Base-by-base conservation (phyloP, 30 jellyfish, hydroid and myxozoan species). In the Hydra vulgaris region DNA sequence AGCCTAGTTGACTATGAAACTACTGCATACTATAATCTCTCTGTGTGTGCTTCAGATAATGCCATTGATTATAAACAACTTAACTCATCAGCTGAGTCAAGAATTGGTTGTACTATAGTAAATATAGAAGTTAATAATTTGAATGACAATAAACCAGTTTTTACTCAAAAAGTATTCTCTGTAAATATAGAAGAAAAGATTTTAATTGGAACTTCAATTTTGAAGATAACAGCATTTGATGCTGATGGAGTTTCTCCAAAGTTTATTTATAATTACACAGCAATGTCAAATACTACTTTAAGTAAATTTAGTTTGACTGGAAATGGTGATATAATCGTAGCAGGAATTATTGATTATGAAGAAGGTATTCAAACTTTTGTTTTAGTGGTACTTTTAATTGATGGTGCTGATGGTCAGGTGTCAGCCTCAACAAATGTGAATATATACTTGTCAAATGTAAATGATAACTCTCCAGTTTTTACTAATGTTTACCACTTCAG, bases 121-220 rank as follows among this genome's bases (percentile, higher is more conserved):
- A 78, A 27, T 20, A 77, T 91, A 20, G 72, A 75, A 16, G 77
- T 91, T 23, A 22, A 26, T n/a, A 95, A 91, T 75, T 76, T 72
- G 25, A 91, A 91, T 83, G 98, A 91, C 79, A 91, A 91, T 78
- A 85, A 73, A 24, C 98, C 98, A 0, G 84, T 55, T 8, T 86
- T 91, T 73, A 54, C 86, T 56, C 52, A 56, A 8, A 26, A 89
- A 16, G 80, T 27, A 68, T 24, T 61, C 92, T 21, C 74, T 74
- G 72, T 82, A 17, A 61, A 23, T 23, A 73, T 85, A 15, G 54
- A 86, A 21, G 97, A 90, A 56, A 84, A 73, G 79, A n/a, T 27
- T 21, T 56, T 84, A 15, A 74, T 85, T 21, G 97, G 97, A 7
- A 19, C 94, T 24, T 26, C 79, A 23, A 73, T 85, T 15, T 70